Percentiles rank a stretch among this genome's conserved stretches.
phyloP scores from a whole-genome alignment of 2,797 vertebrate species.

The Coluber constrictor region DNA sequence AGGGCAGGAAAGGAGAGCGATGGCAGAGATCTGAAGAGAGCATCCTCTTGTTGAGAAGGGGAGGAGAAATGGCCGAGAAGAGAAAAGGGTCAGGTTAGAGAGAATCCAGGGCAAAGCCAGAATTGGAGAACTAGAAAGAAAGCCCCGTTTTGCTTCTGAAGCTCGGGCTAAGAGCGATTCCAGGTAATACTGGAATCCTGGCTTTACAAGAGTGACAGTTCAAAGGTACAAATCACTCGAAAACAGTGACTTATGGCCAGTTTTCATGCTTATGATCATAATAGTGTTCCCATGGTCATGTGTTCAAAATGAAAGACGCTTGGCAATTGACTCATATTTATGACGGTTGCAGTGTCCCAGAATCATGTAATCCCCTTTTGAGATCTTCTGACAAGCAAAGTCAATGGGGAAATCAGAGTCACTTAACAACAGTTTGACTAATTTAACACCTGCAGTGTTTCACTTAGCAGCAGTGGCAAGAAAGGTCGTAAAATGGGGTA shows the following conservation, averaged over 20 bases:
- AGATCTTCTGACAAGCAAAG: neutral
- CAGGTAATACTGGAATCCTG: conserved; percentile 6
- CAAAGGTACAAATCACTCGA: neutral
- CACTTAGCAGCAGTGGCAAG: neutral
- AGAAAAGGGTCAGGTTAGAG: conserved; percentile 27
- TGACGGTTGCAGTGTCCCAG: neutral
- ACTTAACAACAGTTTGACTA: neutral
- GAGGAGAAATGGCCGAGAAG: conserved; percentile 1
- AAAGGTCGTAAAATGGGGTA: neutral
- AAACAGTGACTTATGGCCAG: neutral
- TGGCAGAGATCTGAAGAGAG: conserved; percentile 1
- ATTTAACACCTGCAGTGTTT: neutral
- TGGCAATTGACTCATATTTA: neutral
- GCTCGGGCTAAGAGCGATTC: neutral
- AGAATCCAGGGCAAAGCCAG: neutral
- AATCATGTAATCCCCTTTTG: neutral
- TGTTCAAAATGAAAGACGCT: neutral
- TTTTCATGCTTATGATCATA: neutral
- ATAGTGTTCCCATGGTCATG: neutral
- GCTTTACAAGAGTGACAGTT: neutral
- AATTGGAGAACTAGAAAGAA: neutral
- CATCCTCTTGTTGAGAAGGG: conserved; percentile 59
- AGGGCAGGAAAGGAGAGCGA: conserved; percentile 20
- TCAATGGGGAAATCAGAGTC: neutral
- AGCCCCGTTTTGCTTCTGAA: conserved; percentile 5